phyloP scores from a whole-genome alignment of 2,113 vertebrate genomes.

The Ciconia stormi region DNA sequence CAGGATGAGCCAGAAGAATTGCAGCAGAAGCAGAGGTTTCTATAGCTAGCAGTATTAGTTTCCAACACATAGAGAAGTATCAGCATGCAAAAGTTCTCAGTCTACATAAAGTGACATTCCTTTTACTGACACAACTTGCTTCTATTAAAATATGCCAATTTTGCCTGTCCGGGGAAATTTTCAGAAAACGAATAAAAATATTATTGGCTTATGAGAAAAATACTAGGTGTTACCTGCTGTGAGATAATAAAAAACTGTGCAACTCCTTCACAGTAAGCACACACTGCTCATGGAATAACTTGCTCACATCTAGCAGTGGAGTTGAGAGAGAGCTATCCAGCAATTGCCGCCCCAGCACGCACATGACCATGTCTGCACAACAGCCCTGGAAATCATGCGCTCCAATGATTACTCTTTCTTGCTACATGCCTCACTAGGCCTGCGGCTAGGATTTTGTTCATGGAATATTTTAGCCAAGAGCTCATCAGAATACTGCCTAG shows the following conservation, averaged over 20 bases:
- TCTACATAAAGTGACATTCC: neutral
- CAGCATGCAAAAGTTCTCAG: neutral
- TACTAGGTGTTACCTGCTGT: neutral
- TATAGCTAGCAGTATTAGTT: neutral
- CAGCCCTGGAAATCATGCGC: neutral
- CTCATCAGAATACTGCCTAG: neutral
- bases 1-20: neutral
- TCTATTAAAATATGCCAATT: neutral
- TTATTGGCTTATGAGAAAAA: neutral
- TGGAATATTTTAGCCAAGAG: neutral
- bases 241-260: neutral
- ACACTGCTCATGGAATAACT: neutral
- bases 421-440: neutral
- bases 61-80: neutral
- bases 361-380: neutral
- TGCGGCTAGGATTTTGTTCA: neutral
- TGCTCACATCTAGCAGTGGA: neutral
- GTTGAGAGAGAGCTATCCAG: neutral
- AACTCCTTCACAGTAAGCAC: neutral
- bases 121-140: neutral
- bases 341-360: neutral
- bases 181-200: neutral
- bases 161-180: neutral
- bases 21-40: neutral
- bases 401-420: neutral